Evolutionary conservation across 35 echinoderm and acorn worm species (phyloP).

Genomic region (Eucidaris tribuloides): DNA sequence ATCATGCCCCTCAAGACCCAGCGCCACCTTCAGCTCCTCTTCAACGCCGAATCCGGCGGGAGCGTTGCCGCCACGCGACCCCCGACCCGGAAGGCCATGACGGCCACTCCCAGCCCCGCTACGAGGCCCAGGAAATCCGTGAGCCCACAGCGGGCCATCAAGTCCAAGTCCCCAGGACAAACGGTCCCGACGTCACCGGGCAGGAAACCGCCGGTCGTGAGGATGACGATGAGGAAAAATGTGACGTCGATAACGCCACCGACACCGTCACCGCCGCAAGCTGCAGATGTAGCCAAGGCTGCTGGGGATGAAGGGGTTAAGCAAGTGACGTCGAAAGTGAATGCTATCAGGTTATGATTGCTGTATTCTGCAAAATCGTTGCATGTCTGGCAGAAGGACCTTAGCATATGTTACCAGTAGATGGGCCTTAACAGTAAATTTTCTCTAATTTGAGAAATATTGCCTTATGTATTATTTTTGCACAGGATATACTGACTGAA

Average conservation of each 20-base stretch:
- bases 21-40: slow-evolving; percentile 47
- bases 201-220: not conserved
- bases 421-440: too few species aligned
- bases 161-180: not conserved
- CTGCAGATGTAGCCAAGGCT: too few species aligned
- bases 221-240: slow-evolving; percentile 31
- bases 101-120: slow-evolving; percentile 1
- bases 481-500: too few species aligned
- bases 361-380: too few species aligned
- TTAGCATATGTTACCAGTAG: too few species aligned
- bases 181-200: not conserved
- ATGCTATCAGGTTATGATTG: not conserved
- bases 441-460: too few species aligned
- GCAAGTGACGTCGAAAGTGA: not conserved
- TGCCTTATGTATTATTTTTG: too few species aligned
- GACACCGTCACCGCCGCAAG: not conserved
- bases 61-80: not conserved
- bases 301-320: not conserved
- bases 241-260: slow-evolving; percentile 11
- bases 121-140: not conserved
- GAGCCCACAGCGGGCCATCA: slow-evolving; percentile 12
- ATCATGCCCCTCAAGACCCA: slow-evolving; percentile 56
- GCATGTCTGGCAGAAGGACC: too few species aligned
- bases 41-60: slow-evolving; percentile 24
- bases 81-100: not conserved